Evolutionary conservation across 2,113 vertebrate genomes (phyloP), one percentile per base, ranked within the genome.

Genomic region (Chaetorhynchus papuensis): DNA sequence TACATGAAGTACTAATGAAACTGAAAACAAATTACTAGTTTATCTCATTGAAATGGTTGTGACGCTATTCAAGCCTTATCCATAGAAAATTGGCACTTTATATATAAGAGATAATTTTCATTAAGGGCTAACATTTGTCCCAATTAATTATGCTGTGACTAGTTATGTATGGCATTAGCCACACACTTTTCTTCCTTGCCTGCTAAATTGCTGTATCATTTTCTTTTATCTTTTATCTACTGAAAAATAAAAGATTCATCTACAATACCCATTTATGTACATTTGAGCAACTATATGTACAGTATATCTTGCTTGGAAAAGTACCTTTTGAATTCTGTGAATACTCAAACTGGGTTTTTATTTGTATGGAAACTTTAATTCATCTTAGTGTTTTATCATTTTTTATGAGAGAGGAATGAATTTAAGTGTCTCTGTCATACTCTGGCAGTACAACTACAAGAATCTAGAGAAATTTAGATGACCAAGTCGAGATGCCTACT

Each of bases 401-500:
- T 57, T 24, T 65, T 79, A 66, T 1, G 2, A 52, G 6, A 75
- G 4, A 71, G 8, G 13, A 83, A 76, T 52, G 2, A 21, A 53
- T 75, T 28, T 59, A 21, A 27, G 4, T 37, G 13, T 35, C 18
- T 21, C 18, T 68, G 10, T 47, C 31, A 49, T 63, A 41, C 11
- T 42, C 56, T 61, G 7, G 11, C 24, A 59, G 7, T 56, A 31
- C 10, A 45, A 33, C 15, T 61, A 12, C 28, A 45, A 57, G 10
- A 35, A 15, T 31, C 18, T 11, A 39, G 81, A 53, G 8, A 54
- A 6, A 44, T 45, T 53, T 19, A 41, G 35, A 50, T 37, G 7
- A 22, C 35, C 22, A 49, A 35, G 5, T 15, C 0, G 0, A 68
- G 17, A 26, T 47, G 1, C 2, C 6, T 59, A 4, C 3, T 50